These are phyloP conservation scores for Deroptyus accipitrinus DNA, from an alignment of 2,113 vertebrate species.

Conservation along the genomic window DNA sequence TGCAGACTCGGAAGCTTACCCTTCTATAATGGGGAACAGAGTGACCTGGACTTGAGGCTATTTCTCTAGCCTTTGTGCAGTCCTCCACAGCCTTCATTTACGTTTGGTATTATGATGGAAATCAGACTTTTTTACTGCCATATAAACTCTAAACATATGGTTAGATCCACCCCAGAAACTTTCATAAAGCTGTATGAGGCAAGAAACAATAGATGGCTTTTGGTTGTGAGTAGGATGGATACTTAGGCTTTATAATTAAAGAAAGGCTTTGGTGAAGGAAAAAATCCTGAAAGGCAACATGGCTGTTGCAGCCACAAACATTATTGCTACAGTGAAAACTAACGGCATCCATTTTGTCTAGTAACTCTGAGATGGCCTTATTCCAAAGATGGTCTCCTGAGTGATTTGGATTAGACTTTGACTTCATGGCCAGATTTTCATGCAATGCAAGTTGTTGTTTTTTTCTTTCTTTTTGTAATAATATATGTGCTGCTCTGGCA, in stretches of 20 bases:
- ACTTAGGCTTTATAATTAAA: constrained; percentile 21
- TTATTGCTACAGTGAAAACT: constrained; percentile 1
- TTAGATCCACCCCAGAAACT: not conserved
- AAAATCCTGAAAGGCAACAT: not conserved
- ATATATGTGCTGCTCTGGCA: constrained; percentile 52
- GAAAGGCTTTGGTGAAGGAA: not conserved
- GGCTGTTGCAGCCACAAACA: constrained; percentile 3
- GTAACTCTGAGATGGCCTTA: constrained; percentile 29
- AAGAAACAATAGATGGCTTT: not conserved
- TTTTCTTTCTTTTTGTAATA: constrained; percentile 45
- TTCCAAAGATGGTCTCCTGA: constrained; percentile 56
- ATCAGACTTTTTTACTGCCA: not conserved
- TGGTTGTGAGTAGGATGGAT: not conserved
- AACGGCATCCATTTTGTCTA: constrained; percentile 22
- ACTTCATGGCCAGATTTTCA: constrained; percentile 54
- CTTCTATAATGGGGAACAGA: not conserved
- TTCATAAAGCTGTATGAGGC: not conserved
- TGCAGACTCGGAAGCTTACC: not conserved
- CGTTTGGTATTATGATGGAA: constrained; percentile 22
- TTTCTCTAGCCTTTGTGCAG: not conserved
- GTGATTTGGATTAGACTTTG: constrained; percentile 45
- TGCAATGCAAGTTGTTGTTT: constrained; percentile 31
- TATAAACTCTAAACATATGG: constrained; percentile 6
- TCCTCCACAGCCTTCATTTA: not conserved
- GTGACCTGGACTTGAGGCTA: not conserved